Evolutionary conservation across 1,140 invertebrate genomes (phyloP), one percentile per base, ranked within the genome.

Genomic region (Samia ricini): DNA sequence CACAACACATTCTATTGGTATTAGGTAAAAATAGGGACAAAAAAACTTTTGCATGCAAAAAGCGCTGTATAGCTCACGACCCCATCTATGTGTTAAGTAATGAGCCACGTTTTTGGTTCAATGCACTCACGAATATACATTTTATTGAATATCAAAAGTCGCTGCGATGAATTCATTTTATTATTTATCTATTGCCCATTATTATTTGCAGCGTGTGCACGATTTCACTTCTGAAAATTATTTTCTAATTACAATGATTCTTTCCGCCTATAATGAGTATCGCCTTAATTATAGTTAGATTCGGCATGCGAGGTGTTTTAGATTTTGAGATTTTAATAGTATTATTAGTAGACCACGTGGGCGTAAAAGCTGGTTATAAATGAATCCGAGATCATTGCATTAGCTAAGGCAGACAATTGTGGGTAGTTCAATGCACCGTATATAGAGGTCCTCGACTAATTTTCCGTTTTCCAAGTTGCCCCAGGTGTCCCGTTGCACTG

Each of bases 101-200:
- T 81, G 71, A 77, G 68, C 79, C 84, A 87, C 87, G 87, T 83
- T 88, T 87, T 81, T 86, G 81, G 87, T 89, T 89, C 85, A 88
- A 83, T 85, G 87, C 83, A 89, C 87, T 86, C 83, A 81, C 79
- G 77, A 78, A 82, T 82, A 70, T 72, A 77, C 75, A 83, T 81
- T 81, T 81, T 81, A 74, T 79, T 79, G 78, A 76, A 85, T 78
- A 72, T 69, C 76, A 77, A 84, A 79, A 72, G 67, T 67, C 71
- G 68, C 82, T 72, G 80, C 76, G 75, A 75, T 69, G 74, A 77
- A 76, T 83, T 79, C 74, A 76, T 80, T 85, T 21, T 48, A 48
- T 48, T 48, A 48, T 84, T 70, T 72, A 75, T 65, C 58, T 63
- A 62, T 64, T n/a, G 57, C 23, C 65, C 74, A 76, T 77, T 77